Base-by-base conservation (phyloP, 2,797 vertebrate species). In the Pangasius djambal region DNA sequence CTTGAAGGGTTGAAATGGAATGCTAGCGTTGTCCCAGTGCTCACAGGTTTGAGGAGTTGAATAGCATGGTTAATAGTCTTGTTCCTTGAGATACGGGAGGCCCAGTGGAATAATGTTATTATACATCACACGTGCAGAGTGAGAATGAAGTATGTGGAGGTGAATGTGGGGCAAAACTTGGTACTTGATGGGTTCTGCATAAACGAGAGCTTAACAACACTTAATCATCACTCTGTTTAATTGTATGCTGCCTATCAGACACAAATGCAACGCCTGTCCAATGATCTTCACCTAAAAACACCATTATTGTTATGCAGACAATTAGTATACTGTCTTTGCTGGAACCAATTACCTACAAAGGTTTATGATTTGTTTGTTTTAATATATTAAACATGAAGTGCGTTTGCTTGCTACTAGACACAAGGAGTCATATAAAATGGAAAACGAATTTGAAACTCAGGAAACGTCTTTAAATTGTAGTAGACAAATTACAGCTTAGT, bases 211-310 rank as follows among this genome's bases (percentile, higher is more conserved):
- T n/a, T 65, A 65, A 93, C 87, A 34, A 94, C 91, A 92, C 15
- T 37, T 57, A 91, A 91, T 92, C 89, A 93, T 94, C 2, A 34
- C 59, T 84, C 28, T 82, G 16, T 70, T 40, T 25, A 48, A 75
- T 61, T 77, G 28, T 6, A 70, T 55, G 13, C 6, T 22, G 59
- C 44, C 70, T 72, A 40, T 89, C 83, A 92, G 92, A 93, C 93
- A 95, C 95, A 94, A 94, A 95, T 93, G 94, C 94, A 94, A 94
- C 95, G 95, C 95, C 95, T 96, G 94, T 94, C 92, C 93, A 91
- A 92, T 92, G 93, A 93, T 93, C 92, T 93, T 93, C 93, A 93
- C 92, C 94, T 88, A 55, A 94, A 94, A 93, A 94, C 92, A 95
- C 94, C 94, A 94, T 95, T 96, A 96, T 94, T 93, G 94, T 95